Evolutionary conservation across 2,113 vertebrate species (phyloP).

Genomic region (Ranitomeya variabilis): DNA sequence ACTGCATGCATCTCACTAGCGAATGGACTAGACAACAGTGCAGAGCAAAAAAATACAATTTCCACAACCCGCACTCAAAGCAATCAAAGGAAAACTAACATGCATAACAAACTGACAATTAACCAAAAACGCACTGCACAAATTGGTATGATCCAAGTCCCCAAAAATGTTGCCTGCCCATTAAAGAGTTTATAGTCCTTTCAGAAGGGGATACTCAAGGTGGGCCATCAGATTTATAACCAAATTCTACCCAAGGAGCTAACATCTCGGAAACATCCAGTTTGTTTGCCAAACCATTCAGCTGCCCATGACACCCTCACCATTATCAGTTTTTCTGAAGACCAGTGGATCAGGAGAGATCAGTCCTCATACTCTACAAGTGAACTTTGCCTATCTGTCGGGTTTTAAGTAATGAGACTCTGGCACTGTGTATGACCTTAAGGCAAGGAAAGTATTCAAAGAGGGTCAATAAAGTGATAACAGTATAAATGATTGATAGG

Average conservation of each 20-base stretch:
- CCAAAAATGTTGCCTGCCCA: not conserved
- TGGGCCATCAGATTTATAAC: not conserved
- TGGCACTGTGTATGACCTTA: not conserved
- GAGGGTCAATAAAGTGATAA: conserved; percentile 24
- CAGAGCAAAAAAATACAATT: not conserved
- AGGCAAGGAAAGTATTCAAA: not conserved
- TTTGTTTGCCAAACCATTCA: conserved; percentile 16
- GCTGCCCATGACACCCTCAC: not conserved
- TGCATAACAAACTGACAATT: not conserved
- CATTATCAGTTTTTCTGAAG: not conserved
- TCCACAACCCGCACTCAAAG: not conserved
- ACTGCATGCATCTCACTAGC: not conserved
- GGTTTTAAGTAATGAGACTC: not conserved
- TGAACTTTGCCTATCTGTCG: not conserved
- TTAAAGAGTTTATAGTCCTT: not conserved
- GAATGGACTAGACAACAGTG: not conserved
- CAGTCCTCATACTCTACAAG: not conserved
- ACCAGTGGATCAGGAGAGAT: not conserved
- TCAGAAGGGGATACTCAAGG: not conserved
- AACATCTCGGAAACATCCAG: not conserved
- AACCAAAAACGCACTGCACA: not conserved
- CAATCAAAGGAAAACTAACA: not conserved
- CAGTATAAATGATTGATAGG: conserved; percentile 4
- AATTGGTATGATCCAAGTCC: not conserved
- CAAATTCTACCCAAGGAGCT: not conserved